phyloP scores from a whole-genome alignment of 2,888 invertebrate genomes.

The Saturnia japonica region DNA sequence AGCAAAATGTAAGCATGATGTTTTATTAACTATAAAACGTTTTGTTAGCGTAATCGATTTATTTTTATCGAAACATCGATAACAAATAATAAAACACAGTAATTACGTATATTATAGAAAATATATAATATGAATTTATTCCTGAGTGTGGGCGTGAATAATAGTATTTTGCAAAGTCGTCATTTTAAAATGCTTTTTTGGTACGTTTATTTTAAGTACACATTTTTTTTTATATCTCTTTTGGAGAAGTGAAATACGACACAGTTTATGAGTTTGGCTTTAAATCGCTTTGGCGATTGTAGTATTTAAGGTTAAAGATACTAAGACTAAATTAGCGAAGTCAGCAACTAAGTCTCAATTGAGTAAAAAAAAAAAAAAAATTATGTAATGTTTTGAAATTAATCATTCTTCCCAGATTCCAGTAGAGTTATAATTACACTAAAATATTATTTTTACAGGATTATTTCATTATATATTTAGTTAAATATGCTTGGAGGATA shows the following conservation, averaged over 20 bases:
- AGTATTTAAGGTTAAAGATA: too few species aligned
- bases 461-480: background rate
- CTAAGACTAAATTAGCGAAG: too few species aligned
- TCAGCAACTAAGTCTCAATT: too few species aligned
- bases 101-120: background rate
- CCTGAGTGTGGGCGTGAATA: background rate
- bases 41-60: background rate
- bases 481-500: background rate
- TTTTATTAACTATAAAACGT: background rate
- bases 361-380: too few species aligned
- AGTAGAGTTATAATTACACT: background rate
- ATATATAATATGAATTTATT: background rate
- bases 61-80: background rate
- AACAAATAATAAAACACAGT: background rate
- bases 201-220: too few species aligned
- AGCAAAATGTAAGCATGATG: background rate
- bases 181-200: too few species aligned
- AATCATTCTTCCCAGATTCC: background rate
- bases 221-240: too few species aligned
- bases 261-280: too few species aligned
- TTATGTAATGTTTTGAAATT: background rate
- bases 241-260: too few species aligned
- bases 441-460: background rate
- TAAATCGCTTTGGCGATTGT: too few species aligned
- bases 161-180: too few species aligned